Conservation (phyloP, 2,888 invertebrate genomes). For the Agapetus fuscipes region DNA sequence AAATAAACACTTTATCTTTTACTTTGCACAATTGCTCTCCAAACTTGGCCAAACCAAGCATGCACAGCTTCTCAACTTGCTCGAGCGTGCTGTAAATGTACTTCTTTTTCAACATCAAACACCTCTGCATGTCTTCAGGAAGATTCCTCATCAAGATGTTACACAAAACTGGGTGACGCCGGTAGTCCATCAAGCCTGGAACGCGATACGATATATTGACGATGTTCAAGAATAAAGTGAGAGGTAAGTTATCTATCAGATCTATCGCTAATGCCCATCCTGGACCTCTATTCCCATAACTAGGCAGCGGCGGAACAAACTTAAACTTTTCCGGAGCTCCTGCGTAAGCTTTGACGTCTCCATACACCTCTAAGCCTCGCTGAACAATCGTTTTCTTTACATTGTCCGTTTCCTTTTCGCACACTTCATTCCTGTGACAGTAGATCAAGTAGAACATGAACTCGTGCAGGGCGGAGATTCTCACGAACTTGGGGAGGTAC, state of each 20-base stretch:
- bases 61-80: slow-evolving; percentile 47
- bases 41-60: slow-evolving; percentile 59
- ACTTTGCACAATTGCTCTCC: slow-evolving; percentile 55
- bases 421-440: too few species aligned
- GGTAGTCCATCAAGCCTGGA: slow-evolving; percentile 45
- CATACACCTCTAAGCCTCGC: too few species aligned
- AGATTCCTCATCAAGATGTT: slow-evolving; percentile 54
- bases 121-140: slow-evolving; percentile 42
- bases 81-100: slow-evolving; percentile 50
- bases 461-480: slow-evolving; percentile 57
- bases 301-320: slow-evolving; percentile 58
- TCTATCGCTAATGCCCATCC: slow-evolving; percentile 68
- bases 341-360: slow-evolving; percentile 22
- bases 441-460: slow-evolving; percentile 61
- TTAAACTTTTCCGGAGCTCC: slow-evolving; percentile 56
- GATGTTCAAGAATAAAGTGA: slow-evolving; percentile 59
- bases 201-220: slow-evolving; percentile 48
- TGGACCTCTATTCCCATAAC: slow-evolving; percentile 44
- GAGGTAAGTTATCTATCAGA: slow-evolving; percentile 56
- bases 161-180: slow-evolving; percentile 56
- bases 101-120: slow-evolving; percentile 44
- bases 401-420: too few species aligned
- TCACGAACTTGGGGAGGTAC: slow-evolving; percentile 54
- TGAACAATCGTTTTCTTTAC: too few species aligned
- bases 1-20: slow-evolving; percentile 61